Base-by-base conservation (phyloP, 2,113 vertebrate species). In the Cryptotis parvus region DNA sequence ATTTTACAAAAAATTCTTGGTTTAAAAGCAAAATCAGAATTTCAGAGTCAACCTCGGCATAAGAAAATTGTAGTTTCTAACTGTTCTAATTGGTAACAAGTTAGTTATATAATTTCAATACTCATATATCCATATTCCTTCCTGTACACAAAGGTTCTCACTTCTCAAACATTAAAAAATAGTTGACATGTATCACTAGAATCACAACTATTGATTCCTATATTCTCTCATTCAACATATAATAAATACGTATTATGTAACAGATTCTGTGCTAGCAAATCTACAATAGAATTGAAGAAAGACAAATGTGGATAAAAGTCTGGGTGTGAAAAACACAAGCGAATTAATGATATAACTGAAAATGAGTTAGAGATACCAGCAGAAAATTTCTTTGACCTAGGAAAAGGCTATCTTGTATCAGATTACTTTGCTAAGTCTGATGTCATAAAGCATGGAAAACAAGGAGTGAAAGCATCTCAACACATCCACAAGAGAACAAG, bases 21-120 rank as follows among this genome's bases (percentile, higher is more conserved):
- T 82, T 91, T 91, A 49, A 41, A 81, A 88, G 35, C 91, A 87
- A 91, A 94, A 91, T 87, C n/a, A 93, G 41, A 95, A 91, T 84
- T 82, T 35, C 29, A 69, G 89, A 81, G 9, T 77, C 65, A 92
- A 52, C 2, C 29, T 84, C n/a, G 2, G 16, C 35, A 35, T 74
- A 81, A 77, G 66, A 91, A 75, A 89, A 91, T 72, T 26, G 74
- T 20, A 70, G 35, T 70, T 91, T 91, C 18, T 72, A 70, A 66
- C 41, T 81, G 85, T 91, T 91, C 18, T 72, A 70, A 66, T 49
- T 81, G 85, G 22, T 61, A 89, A 65, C 39, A 79, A 55, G 9
- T 84, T 65, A 84, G 55, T 80, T 72, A 75, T 78, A 61, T 94
- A 81, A 84, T 72, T 90, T 90, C 41, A 41, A 41, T 89, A 87